Evolutionary conservation across 2,797 vertebrate species (phyloP), one percentile per base, ranked within the genome.

Genomic region (Pteropus rufus): DNA sequence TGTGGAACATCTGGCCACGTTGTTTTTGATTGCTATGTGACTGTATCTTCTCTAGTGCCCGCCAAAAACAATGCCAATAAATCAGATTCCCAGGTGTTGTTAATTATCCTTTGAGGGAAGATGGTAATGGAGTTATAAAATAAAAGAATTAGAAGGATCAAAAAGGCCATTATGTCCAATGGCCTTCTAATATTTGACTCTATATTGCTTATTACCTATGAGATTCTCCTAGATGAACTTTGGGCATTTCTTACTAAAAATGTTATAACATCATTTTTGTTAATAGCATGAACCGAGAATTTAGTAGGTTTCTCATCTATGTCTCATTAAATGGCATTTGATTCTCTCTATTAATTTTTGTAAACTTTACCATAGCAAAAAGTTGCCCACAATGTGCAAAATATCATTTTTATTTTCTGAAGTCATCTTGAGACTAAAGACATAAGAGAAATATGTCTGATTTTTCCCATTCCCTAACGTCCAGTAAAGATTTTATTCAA

Each of bases 21-120:
- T 94, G 90, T 67, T 83, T 95, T 75, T 54, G 60, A 86, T 91
- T 75, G 39, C n/a, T 92, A 34, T 31, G 44, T 95, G 69, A 83
- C 34, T 10, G 15, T 29, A 65, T 90, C 39, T 65, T 94, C 19
- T 96, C 16, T 62, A 10, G 0, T 79, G 39, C 75, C 26, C 0
- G 2, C 41, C 54, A 54, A 76, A 49, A 93, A 67, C 26, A 95
- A 76, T 93, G 73, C 76, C 54, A 92, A 46, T 81, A 83, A 93
- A 84, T 91, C 79, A 82, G 46, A 88, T 75, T 86, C 31, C 23
- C 46, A 49, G 49, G 79, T 79, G 18, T 75, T 88, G 56, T 83
- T 91, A 86, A 93, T 67, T 86, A 75, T 76, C 39, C 56, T 91
- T 91, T 93, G 5, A 69, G 12, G 23, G n/a, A 62, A 82, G 76